Evolutionary conservation across 2,888 invertebrate species (phyloP), one percentile per base, ranked within the genome.

Genomic region (Corythucha ciliata): DNA sequence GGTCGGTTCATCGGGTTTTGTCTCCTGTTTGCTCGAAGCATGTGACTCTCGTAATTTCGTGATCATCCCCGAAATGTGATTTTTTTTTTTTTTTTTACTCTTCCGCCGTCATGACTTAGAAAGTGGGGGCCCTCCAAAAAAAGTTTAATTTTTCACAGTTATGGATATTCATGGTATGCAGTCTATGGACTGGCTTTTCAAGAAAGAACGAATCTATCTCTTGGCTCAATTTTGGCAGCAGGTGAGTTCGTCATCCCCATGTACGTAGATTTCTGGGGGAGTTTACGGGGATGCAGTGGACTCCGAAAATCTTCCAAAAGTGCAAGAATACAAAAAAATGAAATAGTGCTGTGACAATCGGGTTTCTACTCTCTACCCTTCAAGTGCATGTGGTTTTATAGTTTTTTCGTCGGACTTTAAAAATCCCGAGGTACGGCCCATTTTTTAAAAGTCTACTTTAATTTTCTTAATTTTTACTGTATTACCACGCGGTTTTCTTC

Each of bases 211-310:
- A 74, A 88, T 90, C 75, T 90, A 88, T 76, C 78, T 90, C 70
- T 79, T 90, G 70, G 88, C 88, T 69, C 90, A 90, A 74, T 90
- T 90, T 76, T 90, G 90, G 89, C 90, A 90, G 85, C 90, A 90
- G 88, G 90, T 90, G 76, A 79, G 80, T 67, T 27, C 51, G 36
- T 34, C 42, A 42, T 45, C 51, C 45, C 50, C 42, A 42, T 42
- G 18, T 39, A 32, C 27, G 48, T 48, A 48, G 48, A 48, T 10
- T 8, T 10, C 10, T 16, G 37, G 8, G n/a, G 16, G 37, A 24
- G 16, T 51, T 25, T 45, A 47, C 34, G 26, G 46, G 45, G 44
- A 40, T 49, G 49, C 24, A 49, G 41, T 41, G 33, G 41, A 42
- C 40, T 49, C 34, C 49, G 20, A 21, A n/a, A 40, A 49, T 40